Percentiles rank a stretch among this genome's conserved stretches.
These are phyloP conservation scores for Thinocorus orbignyianus DNA, from an alignment of 2,113 vertebrate genomes.

Conservation along the genomic window DNA sequence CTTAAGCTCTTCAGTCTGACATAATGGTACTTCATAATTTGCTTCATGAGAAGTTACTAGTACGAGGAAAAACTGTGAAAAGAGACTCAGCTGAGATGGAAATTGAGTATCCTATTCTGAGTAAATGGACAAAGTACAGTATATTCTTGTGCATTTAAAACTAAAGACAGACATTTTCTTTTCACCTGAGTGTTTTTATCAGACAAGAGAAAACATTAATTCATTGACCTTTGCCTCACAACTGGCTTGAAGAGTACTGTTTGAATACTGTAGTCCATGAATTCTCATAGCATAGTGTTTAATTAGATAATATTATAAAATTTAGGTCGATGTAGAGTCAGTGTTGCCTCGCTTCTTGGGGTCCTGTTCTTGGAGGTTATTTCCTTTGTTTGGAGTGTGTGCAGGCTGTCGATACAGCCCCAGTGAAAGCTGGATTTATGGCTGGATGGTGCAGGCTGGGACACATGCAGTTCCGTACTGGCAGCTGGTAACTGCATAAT, in stretches of 20 bases:
- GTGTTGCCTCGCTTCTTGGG: not conserved
- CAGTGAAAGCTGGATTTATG: not conserved
- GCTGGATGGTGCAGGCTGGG: not conserved
- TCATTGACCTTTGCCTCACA: conserved; percentile 29
- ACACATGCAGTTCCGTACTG: not conserved
- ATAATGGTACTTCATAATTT: not conserved
- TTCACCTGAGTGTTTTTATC: conserved; percentile 43
- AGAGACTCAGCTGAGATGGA: not conserved
- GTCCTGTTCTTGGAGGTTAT: not conserved
- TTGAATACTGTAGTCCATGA: conserved; percentile 43
- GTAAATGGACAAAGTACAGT: not conserved
- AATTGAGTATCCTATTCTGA: not conserved
- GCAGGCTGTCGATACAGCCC: not conserved
- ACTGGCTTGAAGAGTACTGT: conserved; percentile 27
- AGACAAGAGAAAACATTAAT: conserved; percentile 36
- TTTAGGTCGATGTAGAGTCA: not conserved
- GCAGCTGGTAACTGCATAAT: not conserved
- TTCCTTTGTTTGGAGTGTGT: not conserved
- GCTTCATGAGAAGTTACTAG: not conserved
- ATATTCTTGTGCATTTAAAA: not conserved
- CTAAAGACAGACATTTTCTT: not conserved
- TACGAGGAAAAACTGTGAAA: not conserved
- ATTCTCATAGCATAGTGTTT: conserved; percentile 41
- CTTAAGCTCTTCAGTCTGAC: not conserved
- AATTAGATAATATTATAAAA: conserved; percentile 48